These are phyloP conservation scores for Macroramphosus scolopax DNA, from an alignment of 2,797 vertebrate genomes.

Conservation along the genomic window DNA sequence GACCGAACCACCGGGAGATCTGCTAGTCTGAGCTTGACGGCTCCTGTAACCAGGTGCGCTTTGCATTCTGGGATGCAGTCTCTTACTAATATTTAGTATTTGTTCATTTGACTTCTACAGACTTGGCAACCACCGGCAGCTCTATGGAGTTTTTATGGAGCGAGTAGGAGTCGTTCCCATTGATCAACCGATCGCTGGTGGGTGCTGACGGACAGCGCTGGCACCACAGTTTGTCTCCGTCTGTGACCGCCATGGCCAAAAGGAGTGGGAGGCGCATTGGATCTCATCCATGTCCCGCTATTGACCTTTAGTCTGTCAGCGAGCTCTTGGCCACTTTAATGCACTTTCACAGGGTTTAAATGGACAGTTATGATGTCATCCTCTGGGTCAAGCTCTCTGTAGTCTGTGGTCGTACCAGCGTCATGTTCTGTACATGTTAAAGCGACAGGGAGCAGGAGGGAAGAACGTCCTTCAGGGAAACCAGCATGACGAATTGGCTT, in stretches of 20 bases:
- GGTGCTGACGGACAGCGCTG: slow-evolving; percentile 68
- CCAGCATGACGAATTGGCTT: too few species aligned
- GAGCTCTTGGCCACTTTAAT: slow-evolving; percentile 55
- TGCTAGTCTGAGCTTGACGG: too few species aligned
- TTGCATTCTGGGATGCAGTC: too few species aligned
- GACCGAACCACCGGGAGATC: too few species aligned
- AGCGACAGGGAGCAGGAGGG: neutral
- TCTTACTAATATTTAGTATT: too few species aligned
- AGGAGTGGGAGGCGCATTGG: slow-evolving; percentile 63
- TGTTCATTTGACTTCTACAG: slow-evolving; percentile 49
- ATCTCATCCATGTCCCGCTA: slow-evolving; percentile 63
- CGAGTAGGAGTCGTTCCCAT: slow-evolving; percentile 71
- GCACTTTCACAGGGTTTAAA: slow-evolving; percentile 51
- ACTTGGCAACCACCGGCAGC: slow-evolving; percentile 47
- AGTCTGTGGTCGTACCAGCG: too few species aligned
- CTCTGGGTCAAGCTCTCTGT: slow-evolving; percentile 10
- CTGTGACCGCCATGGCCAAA: slow-evolving; percentile 54
- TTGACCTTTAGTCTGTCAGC: slow-evolving; percentile 69
- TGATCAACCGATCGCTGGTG: slow-evolving; percentile 67
- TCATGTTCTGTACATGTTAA: slow-evolving; percentile 12
- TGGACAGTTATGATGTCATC: slow-evolving; percentile 48
- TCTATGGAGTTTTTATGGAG: slow-evolving; percentile 68
- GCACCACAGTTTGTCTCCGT: slow-evolving; percentile 66
- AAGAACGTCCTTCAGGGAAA: too few species aligned
- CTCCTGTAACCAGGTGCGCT: too few species aligned